phyloP scores from a whole-genome alignment of 1,140 invertebrate genomes.

The Orchestia grillus region DNA sequence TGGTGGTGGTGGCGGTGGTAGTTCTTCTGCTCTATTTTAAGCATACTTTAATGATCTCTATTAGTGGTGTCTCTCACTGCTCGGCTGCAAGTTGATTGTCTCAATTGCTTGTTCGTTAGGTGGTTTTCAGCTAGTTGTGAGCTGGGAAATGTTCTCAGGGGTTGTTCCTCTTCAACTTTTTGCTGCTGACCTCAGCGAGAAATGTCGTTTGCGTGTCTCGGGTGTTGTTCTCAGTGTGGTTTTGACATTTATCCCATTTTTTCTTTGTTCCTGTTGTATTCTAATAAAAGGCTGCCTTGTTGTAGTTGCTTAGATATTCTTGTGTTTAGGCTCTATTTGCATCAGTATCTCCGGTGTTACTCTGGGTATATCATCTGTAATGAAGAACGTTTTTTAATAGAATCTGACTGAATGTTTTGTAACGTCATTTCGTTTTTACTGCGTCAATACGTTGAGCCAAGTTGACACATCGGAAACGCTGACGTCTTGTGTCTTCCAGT shows the following conservation, averaged over 20 bases:
- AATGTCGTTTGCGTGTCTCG: background rate
- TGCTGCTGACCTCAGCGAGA: background rate
- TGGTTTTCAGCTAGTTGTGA: background rate
- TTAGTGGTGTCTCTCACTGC: background rate
- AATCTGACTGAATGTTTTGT: too few relatives aligned
- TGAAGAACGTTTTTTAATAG: too few relatives aligned
- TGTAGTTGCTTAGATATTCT: too few relatives aligned
- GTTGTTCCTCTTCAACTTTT: background rate
- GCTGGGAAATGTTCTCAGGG: background rate
- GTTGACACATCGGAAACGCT: too few relatives aligned
- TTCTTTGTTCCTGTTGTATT: background rate
- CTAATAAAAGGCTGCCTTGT: too few relatives aligned
- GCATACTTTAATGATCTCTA: background rate
- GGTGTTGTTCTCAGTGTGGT: background rate
- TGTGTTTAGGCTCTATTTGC: too few relatives aligned
- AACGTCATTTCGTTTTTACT: too few relatives aligned
- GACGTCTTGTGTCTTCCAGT: too few relatives aligned
- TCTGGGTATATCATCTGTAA: too few relatives aligned
- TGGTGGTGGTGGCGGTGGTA: background rate
- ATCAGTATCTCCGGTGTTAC: too few relatives aligned
- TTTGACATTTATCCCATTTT: background rate
- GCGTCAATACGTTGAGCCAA: too few relatives aligned
- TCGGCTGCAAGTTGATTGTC: background rate
- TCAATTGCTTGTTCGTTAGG: constrained; percentile 1
- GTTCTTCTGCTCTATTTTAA: background rate